These are phyloP conservation scores for Drosophila suboccidentalis DNA, from an alignment of 2,888 invertebrate genomes.

Conservation along the genomic window DNA sequence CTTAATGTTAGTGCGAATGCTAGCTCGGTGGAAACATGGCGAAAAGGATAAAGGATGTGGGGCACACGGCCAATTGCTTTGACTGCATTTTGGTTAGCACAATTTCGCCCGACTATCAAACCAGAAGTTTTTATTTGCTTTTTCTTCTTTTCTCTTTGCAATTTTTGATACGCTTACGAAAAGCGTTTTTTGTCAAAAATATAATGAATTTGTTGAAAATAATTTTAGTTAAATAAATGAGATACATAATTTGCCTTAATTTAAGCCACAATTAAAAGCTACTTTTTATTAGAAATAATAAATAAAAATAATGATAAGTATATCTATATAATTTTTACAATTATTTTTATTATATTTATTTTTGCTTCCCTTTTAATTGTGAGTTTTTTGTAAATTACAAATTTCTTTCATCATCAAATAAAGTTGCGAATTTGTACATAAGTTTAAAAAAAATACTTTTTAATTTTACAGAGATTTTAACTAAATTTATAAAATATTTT, in stretches of 20 bases:
- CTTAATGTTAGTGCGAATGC: neutral
- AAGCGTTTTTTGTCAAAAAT: neutral
- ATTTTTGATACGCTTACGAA: conserved; percentile 7
- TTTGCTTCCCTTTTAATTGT: too few relatives aligned
- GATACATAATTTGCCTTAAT: neutral
- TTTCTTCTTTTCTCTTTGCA: neutral
- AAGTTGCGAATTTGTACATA: rapidly evolving
- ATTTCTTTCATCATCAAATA: neutral
- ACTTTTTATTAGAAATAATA: neutral
- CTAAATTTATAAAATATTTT: neutral
- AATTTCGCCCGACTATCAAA: conserved; percentile 37
- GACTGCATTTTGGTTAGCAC: conserved; percentile 44
- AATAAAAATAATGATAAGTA: neutral
- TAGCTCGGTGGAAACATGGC: conserved; percentile 10
- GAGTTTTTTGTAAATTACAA: too few relatives aligned
- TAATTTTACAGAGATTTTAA: neutral
- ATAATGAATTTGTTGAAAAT: neutral
- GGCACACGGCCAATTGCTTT: conserved; percentile 46
- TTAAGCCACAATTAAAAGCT: neutral
- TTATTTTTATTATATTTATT: neutral
- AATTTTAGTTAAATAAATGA: neutral
- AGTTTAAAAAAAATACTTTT: neutral
- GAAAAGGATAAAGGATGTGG: conserved; percentile 3
- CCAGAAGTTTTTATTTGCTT: conserved; percentile 18
- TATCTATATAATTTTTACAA: neutral